These are phyloP conservation scores for Macrostomum lignano DNA, from an alignment of 1,140 invertebrate species.

Conservation along the genomic window DNA sequence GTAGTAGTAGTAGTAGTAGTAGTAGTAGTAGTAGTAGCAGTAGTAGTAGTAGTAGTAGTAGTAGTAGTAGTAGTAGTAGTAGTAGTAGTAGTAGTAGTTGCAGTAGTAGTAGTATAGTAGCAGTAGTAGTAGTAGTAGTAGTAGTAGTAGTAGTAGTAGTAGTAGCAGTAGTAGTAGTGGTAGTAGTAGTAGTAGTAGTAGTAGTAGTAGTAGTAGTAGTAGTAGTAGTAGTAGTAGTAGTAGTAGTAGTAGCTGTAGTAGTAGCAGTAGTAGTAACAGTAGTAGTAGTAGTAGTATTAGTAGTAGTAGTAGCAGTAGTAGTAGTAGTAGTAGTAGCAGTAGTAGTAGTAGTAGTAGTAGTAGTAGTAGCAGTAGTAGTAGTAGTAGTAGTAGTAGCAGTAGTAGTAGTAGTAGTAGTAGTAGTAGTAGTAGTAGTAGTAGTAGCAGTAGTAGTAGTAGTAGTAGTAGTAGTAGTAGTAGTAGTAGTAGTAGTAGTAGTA, in stretches of 20 bases:
- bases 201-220: constrained; percentile 6
- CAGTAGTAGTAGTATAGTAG: too few species aligned
- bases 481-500: constrained; percentile 6
- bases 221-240: constrained; percentile 6
- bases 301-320: constrained; percentile 6
- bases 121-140: constrained; percentile 4
- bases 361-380: constrained; percentile 1
- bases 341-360: constrained; percentile 5
- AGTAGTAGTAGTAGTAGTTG: too few species aligned
- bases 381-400: constrained; percentile 5
- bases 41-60: constrained; percentile 5
- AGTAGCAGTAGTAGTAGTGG: constrained; percentile 6
- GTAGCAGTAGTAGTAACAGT: not conserved
- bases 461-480: constrained; percentile 6
- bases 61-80: constrained; percentile 5
- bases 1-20: too few species aligned
- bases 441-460: constrained; percentile 6
- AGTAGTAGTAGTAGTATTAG: too few species aligned
- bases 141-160: constrained; percentile 6
- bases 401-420: constrained; percentile 6
- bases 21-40: constrained; percentile 5
- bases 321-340: constrained; percentile 5
- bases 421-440: constrained; percentile 6
- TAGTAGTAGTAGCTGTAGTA: too few species aligned
- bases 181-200: constrained; percentile 6